Evolutionary conservation across 2,797 vertebrate species (phyloP).

Genomic region (Cuculus canorus): DNA sequence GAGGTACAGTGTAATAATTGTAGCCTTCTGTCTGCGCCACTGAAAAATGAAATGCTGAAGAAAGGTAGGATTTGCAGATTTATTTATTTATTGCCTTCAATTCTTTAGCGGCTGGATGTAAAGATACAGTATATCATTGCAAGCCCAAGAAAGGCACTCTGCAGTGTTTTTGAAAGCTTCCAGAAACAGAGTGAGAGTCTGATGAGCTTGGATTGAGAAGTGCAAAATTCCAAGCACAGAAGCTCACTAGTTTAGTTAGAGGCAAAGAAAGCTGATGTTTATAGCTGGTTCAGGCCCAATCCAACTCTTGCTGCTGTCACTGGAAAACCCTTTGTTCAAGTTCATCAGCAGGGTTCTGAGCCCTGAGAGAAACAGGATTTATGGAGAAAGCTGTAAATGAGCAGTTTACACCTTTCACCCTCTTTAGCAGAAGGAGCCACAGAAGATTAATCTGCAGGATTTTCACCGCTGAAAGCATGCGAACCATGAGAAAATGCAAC

Average conservation of each 20-base stretch:
- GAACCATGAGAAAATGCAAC: background rate
- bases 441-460: background rate
- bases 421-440: background rate
- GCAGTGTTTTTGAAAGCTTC: slow-evolving; percentile 25
- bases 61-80: background rate
- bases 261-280: background rate
- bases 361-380: background rate
- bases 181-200: background rate
- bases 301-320: background rate
- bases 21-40: background rate
- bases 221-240: slow-evolving; percentile 27
- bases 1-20: background rate
- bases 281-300: background rate
- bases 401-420: background rate
- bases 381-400: background rate
- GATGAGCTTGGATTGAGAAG: background rate
- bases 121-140: background rate
- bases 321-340: background rate
- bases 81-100: background rate
- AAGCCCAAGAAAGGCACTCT: background rate
- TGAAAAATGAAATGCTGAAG: background rate
- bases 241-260: background rate
- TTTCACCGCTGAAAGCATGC: background rate
- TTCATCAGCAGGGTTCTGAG: background rate
- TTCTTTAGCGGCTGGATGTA: background rate